Evolutionary conservation across 2,797 vertebrate genomes (phyloP).

Genomic region (Eulemur rubriventer): DNA sequence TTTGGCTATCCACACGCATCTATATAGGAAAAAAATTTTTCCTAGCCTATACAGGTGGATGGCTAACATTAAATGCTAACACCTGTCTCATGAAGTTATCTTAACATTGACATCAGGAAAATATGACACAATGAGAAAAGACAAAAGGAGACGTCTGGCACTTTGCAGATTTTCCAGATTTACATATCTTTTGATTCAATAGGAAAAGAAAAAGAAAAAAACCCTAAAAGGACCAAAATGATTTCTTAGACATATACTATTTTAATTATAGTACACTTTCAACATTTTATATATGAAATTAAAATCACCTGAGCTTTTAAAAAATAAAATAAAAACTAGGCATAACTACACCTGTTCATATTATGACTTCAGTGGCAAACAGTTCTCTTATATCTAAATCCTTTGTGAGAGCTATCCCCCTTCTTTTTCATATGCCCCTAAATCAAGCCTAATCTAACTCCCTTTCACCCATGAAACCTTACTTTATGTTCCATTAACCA

Average conservation of each 20-base stretch:
- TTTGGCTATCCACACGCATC: background rate
- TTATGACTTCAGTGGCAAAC: background rate
- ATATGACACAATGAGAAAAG: background rate
- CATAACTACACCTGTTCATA: background rate
- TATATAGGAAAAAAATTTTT: background rate
- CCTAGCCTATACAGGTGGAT: background rate
- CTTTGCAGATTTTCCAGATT: background rate
- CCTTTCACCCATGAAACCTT: background rate
- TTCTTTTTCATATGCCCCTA: background rate
- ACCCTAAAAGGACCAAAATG: background rate
- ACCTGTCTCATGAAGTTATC: background rate
- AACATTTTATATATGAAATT: background rate
- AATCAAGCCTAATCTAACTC: background rate
- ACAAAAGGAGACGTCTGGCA: background rate
- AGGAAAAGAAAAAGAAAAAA: background rate
- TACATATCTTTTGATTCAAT: background rate
- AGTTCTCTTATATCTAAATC: constrained; percentile 10
- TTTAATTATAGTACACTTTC: background rate
- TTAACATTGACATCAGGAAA: background rate
- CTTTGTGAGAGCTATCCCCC: background rate
- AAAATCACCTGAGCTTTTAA: background rate
- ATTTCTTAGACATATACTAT: background rate
- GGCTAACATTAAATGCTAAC: background rate
- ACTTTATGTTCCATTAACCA: background rate
- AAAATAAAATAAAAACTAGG: constrained; percentile 2